Base-by-base conservation (phyloP, 1,140 invertebrate species). In the Scaptomyza pallida region DNA sequence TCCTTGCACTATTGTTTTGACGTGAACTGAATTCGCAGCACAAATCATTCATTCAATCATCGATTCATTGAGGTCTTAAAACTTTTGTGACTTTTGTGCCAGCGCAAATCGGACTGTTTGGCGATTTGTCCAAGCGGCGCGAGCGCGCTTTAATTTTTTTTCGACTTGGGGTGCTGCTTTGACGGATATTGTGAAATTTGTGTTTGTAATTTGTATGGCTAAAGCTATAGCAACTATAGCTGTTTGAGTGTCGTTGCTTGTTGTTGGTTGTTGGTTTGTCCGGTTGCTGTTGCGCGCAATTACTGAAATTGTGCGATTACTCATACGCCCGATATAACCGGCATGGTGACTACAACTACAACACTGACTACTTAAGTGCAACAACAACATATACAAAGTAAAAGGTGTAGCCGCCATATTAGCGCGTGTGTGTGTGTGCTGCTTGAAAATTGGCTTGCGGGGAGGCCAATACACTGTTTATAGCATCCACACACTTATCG, bases 291-390 rank as follows among this genome's bases (percentile, higher is more conserved):
- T 76, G 76, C 72, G 64, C 77, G 80, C 80, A 85, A 86, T 85
- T 85, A 85, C 80, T 86, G 74, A 85, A 85, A 85, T 85, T 85
- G 80, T 85, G 61, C 56, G 80, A 86, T 85, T 85, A 85, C 80
- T 85, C 80, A 85, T 85, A 88, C 80, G 81, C 80, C 80, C 77
- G 81, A 73, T 85, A 86, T 86, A 86, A 85, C 80, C 81, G 80
- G 80, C 80, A 86, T 77, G 60, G 61, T 73, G 59, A 67, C 72
- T 59, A 51, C 54, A 45, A 37, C 35, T 44, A 21, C 40, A 44
- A 61, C 57, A 48, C 23, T 47, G 35, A 57, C 61, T 57, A 50
- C 52, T 68, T 68, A 61, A 61, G 19, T 52, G 30, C 64, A 68
- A 17, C 44, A 56, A n/a, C 43, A 64, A 55, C 48, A n/a, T n/a